These are phyloP conservation scores for Temnothorax ravouxi DNA, from an alignment of 2,888 invertebrate species.

Conservation along the genomic window DNA sequence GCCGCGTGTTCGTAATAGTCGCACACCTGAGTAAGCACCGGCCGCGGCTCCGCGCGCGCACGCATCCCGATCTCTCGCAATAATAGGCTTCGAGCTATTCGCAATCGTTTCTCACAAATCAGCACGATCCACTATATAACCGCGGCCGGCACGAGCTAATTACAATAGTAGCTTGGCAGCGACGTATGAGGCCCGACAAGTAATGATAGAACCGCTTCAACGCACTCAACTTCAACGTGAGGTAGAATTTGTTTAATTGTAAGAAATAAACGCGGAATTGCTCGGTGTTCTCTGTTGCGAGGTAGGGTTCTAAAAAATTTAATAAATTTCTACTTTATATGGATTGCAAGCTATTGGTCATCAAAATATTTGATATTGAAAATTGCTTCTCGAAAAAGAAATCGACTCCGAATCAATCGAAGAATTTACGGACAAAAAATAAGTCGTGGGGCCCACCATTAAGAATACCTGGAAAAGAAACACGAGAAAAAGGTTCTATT, in stretches of 20 bases:
- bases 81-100: conserved; percentile 53
- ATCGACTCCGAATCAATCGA: neutral
- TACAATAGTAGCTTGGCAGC: conserved; percentile 49
- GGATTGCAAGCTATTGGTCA: neutral
- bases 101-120: conserved; percentile 58
- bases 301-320: neutral
- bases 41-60: neutral
- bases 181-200: conserved; percentile 31
- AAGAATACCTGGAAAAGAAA: neutral
- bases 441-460: neutral
- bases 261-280: neutral
- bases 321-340: neutral
- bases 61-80: conserved; percentile 45
- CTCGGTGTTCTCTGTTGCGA: neutral
- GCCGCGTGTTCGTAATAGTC: conserved; percentile 57
- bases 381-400: neutral
- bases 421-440: neutral
- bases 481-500: neutral
- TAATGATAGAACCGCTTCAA: conserved; percentile 39
- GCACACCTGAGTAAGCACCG: conserved; percentile 53
- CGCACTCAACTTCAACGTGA: neutral
- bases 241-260: neutral
- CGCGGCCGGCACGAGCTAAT: conserved; percentile 46
- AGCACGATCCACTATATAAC: conserved; percentile 37
- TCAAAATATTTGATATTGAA: neutral